These are phyloP conservation scores for Siphlonurus alternatus DNA, from an alignment of 2,888 invertebrate species.

Conservation along the genomic window DNA sequence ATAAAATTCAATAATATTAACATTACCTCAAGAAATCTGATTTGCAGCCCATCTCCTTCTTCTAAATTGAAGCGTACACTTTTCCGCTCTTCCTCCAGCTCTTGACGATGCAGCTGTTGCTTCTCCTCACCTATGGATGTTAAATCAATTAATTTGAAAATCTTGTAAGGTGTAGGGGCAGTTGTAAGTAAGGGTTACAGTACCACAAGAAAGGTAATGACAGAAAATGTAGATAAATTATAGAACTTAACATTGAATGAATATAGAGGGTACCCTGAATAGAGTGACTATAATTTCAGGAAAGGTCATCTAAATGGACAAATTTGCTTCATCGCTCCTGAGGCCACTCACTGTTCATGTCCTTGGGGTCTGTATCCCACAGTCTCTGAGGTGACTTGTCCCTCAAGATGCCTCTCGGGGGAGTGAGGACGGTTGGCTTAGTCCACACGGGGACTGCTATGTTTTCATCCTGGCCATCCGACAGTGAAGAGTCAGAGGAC, in stretches of 20 bases:
- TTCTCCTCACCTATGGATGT: slow-evolving; percentile 12
- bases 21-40: slow-evolving; percentile 5
- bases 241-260: too few relatives aligned
- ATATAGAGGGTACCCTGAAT: too few relatives aligned
- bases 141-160: neutral
- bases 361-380: slow-evolving; percentile 16
- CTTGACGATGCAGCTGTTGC: slow-evolving; percentile 19
- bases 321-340: too few relatives aligned
- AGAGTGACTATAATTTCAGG: too few relatives aligned
- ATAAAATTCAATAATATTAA: neutral
- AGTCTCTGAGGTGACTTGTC: slow-evolving; percentile 14
- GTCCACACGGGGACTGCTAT: neutral
- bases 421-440: neutral
- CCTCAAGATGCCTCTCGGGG: slow-evolving; percentile 17
- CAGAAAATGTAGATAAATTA: too few relatives aligned
- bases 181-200: too few relatives aligned
- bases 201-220: too few relatives aligned
- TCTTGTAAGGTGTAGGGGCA: too few relatives aligned
- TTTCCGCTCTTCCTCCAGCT: slow-evolving; percentile 56
- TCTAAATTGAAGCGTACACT: slow-evolving; percentile 50
- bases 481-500: slow-evolving; percentile 6
- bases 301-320: too few relatives aligned
- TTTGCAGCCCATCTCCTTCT: slow-evolving; percentile 17
- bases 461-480: neutral
- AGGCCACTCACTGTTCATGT: slow-evolving; percentile 15